Conservation (phyloP, 2,797 vertebrate genomes). For the Loriculus beryllinus region DNA sequence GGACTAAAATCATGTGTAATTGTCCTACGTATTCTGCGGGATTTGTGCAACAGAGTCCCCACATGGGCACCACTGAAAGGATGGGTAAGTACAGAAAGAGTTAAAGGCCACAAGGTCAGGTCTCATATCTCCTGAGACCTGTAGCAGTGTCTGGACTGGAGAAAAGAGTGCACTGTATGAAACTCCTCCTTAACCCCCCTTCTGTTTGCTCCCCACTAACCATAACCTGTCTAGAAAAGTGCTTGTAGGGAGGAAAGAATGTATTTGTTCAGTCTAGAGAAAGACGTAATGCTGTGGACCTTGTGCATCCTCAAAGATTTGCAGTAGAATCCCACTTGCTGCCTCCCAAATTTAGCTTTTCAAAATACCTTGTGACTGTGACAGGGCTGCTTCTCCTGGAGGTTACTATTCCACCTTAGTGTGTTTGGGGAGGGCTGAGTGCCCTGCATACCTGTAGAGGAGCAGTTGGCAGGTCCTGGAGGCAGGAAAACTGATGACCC, state of each 20-base stretch:
- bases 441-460: neutral
- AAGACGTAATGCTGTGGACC: neutral
- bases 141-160: neutral
- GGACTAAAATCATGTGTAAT: slow-evolving; percentile 99
- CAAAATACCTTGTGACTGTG: neutral
- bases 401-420: fast-evolving
- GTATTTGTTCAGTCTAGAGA: neutral
- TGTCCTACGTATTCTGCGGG: slow-evolving; percentile 94
- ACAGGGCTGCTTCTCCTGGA: neutral
- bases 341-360: neutral
- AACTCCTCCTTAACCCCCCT: neutral
- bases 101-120: neutral
- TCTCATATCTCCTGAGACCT: neutral
- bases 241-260: neutral
- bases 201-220: neutral
- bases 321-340: neutral
- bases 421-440: neutral
- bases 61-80: slow-evolving; percentile 95
- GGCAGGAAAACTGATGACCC: neutral
- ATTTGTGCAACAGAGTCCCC: slow-evolving; percentile 96
- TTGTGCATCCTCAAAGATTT: neutral
- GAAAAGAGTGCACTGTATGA: neutral
- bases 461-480: neutral
- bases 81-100: slow-evolving; percentile 87
- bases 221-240: neutral